phyloP scores from a whole-genome alignment of 2,113 vertebrate species.

The Pionites leucogaster region DNA sequence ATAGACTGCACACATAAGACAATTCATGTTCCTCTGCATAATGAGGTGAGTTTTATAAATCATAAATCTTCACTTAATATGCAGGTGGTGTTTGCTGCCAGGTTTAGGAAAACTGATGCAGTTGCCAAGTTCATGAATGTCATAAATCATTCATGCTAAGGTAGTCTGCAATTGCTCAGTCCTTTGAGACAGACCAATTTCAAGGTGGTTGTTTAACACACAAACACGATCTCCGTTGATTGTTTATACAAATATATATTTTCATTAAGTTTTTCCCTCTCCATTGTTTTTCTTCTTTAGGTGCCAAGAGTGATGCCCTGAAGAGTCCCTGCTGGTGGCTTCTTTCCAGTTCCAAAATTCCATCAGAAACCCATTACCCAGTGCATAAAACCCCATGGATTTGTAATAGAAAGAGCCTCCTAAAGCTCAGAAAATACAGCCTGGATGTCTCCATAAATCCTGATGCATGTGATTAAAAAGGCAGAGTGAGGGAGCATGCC shows the following conservation, averaged over 20 bases:
- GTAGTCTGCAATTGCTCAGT: slow-evolving; percentile 70
- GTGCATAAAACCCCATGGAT: slow-evolving; percentile 56
- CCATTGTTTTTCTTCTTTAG: neutral
- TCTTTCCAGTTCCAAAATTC: slow-evolving; percentile 50
- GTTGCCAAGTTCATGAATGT: slow-evolving; percentile 76
- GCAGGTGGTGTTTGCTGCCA: slow-evolving; percentile 75
- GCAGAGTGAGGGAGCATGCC: neutral
- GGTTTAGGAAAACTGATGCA: slow-evolving; percentile 75
- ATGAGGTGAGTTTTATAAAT: slow-evolving; percentile 77
- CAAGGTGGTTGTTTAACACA: slow-evolving; percentile 79
- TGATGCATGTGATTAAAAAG: neutral
- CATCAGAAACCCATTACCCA: slow-evolving; percentile 64
- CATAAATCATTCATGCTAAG: slow-evolving; percentile 79
- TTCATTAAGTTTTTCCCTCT: slow-evolving; percentile 50
- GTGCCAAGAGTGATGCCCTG: neutral
- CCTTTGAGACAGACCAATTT: slow-evolving; percentile 75
- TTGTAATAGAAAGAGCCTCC: slow-evolving; percentile 42
- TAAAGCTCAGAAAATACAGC: slow-evolving; percentile 60
- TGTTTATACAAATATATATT: slow-evolving; percentile 74
- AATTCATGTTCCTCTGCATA: slow-evolving; percentile 78
- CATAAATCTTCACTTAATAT: slow-evolving; percentile 79
- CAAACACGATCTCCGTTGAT: slow-evolving; percentile 66
- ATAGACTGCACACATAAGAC: slow-evolving; percentile 76
- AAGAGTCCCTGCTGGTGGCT: neutral
- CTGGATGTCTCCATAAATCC: slow-evolving; percentile 67